Percentiles rank a stretch among this genome's conserved stretches.
phyloP scores from a whole-genome alignment of 1,140 invertebrate genomes.

The Harpegnathos saltator region DNA sequence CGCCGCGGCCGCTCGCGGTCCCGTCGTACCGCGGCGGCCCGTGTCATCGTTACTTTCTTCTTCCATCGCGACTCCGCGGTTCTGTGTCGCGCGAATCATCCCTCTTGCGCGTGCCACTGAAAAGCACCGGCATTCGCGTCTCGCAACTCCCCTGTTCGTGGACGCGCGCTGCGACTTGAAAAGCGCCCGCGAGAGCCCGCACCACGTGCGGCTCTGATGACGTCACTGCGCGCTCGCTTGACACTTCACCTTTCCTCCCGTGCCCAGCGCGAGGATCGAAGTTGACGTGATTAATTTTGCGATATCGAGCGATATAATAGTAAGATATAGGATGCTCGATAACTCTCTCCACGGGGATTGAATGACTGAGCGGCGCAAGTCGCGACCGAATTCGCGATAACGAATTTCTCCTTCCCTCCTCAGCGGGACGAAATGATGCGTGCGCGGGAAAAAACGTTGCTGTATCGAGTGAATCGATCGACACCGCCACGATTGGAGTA shows the following conservation, averaged over 20 bases:
- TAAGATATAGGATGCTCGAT: constrained; percentile 9
- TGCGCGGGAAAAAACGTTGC: too few species aligned
- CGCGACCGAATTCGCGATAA: background rate
- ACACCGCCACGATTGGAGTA: too few species aligned
- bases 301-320: background rate
- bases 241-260: background rate
- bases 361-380: background rate
- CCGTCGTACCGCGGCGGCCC: constrained; percentile 21
- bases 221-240: background rate
- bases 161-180: too few species aligned
- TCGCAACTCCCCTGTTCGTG: background rate
- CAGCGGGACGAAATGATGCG: too few species aligned
- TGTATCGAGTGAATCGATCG: too few species aligned
- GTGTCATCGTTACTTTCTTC: constrained; percentile 41
- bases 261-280: background rate
- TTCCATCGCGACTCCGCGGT: background rate
- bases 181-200: background rate
- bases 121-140: background rate
- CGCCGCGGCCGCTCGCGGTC: background rate
- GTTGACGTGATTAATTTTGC: constrained; percentile 14
- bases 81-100: constrained; percentile 24
- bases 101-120: background rate
- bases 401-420: too few species aligned
- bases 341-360: constrained; percentile 23
- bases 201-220: background rate